Evolutionary conservation across 2,113 vertebrate genomes (phyloP).

Genomic region (Eira barbara): DNA sequence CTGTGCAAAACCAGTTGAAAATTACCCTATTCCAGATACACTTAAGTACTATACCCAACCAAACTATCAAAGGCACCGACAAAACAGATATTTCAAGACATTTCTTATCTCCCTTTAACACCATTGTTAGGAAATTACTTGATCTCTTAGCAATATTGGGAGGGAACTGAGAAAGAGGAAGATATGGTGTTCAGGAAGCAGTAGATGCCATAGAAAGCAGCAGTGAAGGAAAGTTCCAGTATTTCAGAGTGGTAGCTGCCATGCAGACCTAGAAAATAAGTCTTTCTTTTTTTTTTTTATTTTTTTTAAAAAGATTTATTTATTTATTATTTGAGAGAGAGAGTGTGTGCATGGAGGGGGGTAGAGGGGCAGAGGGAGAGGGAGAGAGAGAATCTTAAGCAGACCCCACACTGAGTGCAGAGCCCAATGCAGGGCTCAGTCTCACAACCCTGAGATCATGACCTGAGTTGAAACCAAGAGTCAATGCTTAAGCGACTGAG

Average conservation of each 20-base stretch:
- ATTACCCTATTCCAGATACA: background rate
- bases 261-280: background rate
- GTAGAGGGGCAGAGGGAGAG: background rate
- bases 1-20: background rate
- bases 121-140: background rate
- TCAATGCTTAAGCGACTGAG: background rate
- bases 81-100: background rate
- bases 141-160: conserved; percentile 13
- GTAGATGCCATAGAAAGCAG: background rate
- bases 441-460: background rate
- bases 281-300: background rate
- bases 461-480: background rate
- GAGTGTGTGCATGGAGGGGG: background rate
- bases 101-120: background rate
- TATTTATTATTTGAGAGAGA: background rate
- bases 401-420: background rate
- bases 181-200: background rate
- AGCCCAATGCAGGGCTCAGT: background rate
- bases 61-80: background rate
- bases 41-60: background rate
- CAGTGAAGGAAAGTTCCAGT: background rate
- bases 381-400: background rate
- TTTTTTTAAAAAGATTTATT: background rate
- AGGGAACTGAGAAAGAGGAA: background rate
- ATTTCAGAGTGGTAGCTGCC: background rate